phyloP scores from a whole-genome alignment of 2,797 vertebrate species.

The Enteromius anoplus region DNA sequence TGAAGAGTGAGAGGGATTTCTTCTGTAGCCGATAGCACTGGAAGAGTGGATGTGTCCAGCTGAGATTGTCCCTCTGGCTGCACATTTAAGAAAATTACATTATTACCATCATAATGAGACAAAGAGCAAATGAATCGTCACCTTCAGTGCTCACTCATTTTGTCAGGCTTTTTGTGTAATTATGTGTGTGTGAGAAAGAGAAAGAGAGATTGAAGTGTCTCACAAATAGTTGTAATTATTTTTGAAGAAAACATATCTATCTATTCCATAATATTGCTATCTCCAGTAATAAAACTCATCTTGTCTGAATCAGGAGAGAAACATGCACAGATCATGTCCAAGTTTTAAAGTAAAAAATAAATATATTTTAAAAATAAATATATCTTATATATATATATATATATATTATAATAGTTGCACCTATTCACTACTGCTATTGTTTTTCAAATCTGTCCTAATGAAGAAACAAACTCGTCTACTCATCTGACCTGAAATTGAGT shows the following conservation, averaged over 20 bases:
- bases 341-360: no score
- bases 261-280: no score
- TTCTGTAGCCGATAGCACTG: neutral
- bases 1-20: neutral
- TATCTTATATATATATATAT: no score
- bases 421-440: neutral
- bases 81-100: constrained; percentile 32
- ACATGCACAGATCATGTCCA: no score
- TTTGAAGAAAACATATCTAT: neutral
- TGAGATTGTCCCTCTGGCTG: constrained; percentile 6
- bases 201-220: neutral
- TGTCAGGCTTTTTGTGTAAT: neutral
- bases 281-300: no score
- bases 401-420: no score
- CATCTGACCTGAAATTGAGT: neutral
- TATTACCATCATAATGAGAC: constrained; percentile 35
- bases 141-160: constrained; percentile 6
- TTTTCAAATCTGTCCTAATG: neutral
- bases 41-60: constrained; percentile 25
- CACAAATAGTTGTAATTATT: neutral
- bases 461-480: neutral
- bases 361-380: no score
- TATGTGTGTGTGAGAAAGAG: neutral
- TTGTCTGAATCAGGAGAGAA: no score
- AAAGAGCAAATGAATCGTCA: constrained; percentile 17